Conservation (phyloP, 2,113 vertebrate genomes). For the Coptodon bakossiorum region DNA sequence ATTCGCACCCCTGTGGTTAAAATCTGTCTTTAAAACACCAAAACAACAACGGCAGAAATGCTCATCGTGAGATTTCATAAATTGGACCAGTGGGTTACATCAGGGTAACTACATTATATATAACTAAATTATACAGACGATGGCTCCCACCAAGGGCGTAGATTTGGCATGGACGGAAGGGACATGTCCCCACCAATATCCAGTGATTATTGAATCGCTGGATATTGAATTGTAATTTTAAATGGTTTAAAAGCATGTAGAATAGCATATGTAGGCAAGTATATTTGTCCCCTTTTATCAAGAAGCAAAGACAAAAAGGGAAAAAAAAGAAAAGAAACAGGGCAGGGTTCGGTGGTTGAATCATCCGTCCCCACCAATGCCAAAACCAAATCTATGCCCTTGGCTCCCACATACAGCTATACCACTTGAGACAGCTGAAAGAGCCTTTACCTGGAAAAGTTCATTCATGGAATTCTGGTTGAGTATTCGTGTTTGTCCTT, state of each 20-base stretch:
- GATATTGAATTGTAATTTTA: too few relatives aligned
- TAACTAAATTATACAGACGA: not conserved
- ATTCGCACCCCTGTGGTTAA: fast-evolving
- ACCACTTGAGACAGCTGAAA: not conserved
- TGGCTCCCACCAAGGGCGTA: not conserved
- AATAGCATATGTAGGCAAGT: too few relatives aligned
- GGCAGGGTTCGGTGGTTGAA: too few relatives aligned
- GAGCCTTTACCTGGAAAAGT: not conserved
- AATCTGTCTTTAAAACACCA: not conserved
- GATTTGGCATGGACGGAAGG: too few relatives aligned
- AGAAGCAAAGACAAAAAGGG: too few relatives aligned
- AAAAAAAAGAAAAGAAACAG: too few relatives aligned
- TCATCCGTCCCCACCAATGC: too few relatives aligned
- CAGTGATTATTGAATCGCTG: too few relatives aligned
- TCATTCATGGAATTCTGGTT: not conserved
- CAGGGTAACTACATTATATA: not conserved
- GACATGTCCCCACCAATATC: too few relatives aligned
- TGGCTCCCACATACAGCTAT: not conserved
- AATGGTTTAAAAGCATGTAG: too few relatives aligned
- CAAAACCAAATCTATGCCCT: too few relatives aligned
- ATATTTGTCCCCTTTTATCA: too few relatives aligned
- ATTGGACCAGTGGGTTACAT: not conserved
- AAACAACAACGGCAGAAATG: not conserved
- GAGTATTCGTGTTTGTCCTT: not conserved
- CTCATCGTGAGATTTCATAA: not conserved